Evolutionary conservation across 2,888 invertebrate genomes (phyloP), one percentile per base, ranked within the genome.

Genomic region (Dione juno): DNA sequence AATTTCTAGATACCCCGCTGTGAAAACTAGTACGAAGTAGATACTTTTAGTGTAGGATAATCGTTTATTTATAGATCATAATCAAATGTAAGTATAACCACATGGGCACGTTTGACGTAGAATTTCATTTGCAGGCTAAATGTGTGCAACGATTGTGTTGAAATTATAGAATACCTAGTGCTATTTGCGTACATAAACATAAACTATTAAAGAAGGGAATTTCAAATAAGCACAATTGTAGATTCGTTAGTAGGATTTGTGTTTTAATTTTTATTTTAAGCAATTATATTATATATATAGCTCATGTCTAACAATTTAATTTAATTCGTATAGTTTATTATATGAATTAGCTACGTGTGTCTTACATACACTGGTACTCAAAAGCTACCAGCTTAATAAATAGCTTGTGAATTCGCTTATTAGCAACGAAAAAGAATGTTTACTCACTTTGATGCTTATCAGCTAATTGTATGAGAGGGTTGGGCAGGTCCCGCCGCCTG

Each of bases 381-480:
- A 28, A 28, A 28, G 37, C n/a, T n/a, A n/a, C n/a, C n/a, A 9
- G 19, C 14, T 11, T 10, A 45, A 28, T 35, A 16, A 45, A 35
- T 61, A 61, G 1, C 10, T 35, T 9, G 35, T 61, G 28, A 45
- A 61, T 61, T 61, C 61, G 61, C 61, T 28, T 35, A 28, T 14
- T 9, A 14, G 16, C 45, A 45, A 35, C 9, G 37, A 13, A 1
- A n/a, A 52, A 16, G 14, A 64, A 28, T 21, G 14, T 52, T 67
- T 83, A 96, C 97, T 97, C 94, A 97, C 97, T 96, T 95, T 99
- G 98, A 95, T 99, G 99, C 95, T 99, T 99, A 94, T 99, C 99
- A 81, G 99, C 99, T 90, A 99, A 95, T 93, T 98, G 97, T 87
- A 99, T 97, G 86, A 99, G 96, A 81, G 98, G 97, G 90, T 97